Conservation (phyloP, 2,113 vertebrate genomes). For the Tenrec ecaudatus region DNA sequence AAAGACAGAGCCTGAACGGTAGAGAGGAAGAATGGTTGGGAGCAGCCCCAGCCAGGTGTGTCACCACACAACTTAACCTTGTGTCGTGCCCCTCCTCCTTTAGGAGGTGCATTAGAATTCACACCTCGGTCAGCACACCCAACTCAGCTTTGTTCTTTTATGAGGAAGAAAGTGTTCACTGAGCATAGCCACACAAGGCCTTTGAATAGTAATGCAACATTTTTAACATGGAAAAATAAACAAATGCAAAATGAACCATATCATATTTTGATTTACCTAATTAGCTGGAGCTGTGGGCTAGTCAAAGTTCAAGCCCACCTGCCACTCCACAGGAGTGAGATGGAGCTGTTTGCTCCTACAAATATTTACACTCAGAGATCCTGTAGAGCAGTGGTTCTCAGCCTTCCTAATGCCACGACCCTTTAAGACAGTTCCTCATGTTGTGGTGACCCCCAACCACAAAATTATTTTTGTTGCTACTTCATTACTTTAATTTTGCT, state of each 20-base stretch:
- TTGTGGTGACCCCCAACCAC: too few species aligned
- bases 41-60: background rate
- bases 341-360: too few species aligned
- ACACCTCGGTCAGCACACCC: background rate
- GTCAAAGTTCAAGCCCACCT: too few species aligned
- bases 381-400: too few species aligned
- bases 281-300: background rate
- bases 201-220: slow-evolving; percentile 16
- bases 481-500: too few species aligned
- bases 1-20: background rate
- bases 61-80: too few species aligned
- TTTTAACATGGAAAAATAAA: slow-evolving; percentile 46
- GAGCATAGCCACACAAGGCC: background rate
- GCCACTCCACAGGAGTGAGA: too few species aligned
- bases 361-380: too few species aligned
- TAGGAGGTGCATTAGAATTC: background rate
- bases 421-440: too few species aligned
- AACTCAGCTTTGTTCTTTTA: background rate
- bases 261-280: slow-evolving; percentile 38
- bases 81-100: background rate
- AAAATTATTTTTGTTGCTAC: too few species aligned
- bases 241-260: slow-evolving; percentile 22
- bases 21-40: background rate
- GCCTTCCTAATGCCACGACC: too few species aligned
- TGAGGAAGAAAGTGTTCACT: slow-evolving; percentile 13